These are phyloP conservation scores for Campylorhamphus procurvoides DNA, from an alignment of 2,113 vertebrate species.

Conservation along the genomic window DNA sequence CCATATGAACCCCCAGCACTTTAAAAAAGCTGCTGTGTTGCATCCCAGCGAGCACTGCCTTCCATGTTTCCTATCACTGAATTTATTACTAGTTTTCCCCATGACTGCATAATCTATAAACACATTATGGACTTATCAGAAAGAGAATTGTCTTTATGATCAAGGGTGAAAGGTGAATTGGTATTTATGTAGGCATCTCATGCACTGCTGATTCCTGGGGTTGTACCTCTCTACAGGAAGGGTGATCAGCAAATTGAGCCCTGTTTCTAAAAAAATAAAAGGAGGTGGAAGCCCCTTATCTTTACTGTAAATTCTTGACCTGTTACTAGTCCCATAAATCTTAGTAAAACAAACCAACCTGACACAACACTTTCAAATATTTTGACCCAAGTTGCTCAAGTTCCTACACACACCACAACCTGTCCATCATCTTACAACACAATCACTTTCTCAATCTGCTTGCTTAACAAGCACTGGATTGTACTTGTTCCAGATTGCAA, in stretches of 20 bases:
- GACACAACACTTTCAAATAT: neutral
- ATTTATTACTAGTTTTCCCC: neutral
- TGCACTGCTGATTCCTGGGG: neutral
- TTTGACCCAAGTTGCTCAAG: neutral
- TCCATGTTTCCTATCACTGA: neutral
- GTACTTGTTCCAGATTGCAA: neutral
- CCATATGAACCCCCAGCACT: neutral
- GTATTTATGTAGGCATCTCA: neutral
- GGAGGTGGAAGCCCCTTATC: neutral
- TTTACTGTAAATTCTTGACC: neutral
- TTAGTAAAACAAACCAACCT: neutral
- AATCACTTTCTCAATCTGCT: neutral
- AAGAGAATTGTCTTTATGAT: neutral
- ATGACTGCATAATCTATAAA: neutral
- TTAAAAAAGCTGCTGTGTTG: accelerated
- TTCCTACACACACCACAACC: neutral
- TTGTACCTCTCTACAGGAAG: neutral
- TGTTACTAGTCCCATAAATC: neutral
- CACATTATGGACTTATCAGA: neutral
- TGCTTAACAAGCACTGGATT: neutral
- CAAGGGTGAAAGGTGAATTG: neutral
- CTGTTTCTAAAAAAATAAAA: neutral
- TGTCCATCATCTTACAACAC: neutral
- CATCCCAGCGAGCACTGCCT: neutral
- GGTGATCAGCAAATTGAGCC: neutral